phyloP scores from a whole-genome alignment of 2,888 invertebrate genomes.

The Cylloceria caligata region DNA sequence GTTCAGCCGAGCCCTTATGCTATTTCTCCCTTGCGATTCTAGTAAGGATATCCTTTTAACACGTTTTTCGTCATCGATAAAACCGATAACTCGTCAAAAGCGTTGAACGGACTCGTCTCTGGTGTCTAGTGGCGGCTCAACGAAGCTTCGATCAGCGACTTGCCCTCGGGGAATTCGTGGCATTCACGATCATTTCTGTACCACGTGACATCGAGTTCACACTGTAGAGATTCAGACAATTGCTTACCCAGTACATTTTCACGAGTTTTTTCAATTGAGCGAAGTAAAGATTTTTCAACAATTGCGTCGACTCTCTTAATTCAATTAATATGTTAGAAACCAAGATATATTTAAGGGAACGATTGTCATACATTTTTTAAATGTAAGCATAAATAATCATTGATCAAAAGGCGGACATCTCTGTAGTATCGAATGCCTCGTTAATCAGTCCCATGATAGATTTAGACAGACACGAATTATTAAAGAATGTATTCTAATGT shows the following conservation, averaged over 20 bases:
- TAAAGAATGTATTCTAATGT: no score
- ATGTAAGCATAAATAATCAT: no score
- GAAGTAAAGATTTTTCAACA: background rate
- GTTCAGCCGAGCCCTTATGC: background rate
- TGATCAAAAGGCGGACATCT: no score
- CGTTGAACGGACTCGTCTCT: slow-evolving; percentile 9
- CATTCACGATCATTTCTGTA: background rate
- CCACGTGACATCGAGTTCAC: slow-evolving; percentile 8
- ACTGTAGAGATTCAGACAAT: background rate
- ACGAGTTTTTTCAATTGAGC: background rate
- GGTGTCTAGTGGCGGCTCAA: slow-evolving; percentile 5
- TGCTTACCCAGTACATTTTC: background rate
- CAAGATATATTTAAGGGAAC: no score
- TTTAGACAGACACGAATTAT: no score
- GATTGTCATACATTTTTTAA: no score
- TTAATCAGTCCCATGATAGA: no score
- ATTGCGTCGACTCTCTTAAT: no score
- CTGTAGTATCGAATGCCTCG: no score
- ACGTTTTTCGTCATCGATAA: slow-evolving; percentile 4
- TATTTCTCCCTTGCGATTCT: background rate
- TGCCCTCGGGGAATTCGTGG: slow-evolving; percentile 5
- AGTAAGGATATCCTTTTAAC: slow-evolving; percentile 4
- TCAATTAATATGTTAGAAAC: no score
- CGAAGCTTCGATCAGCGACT: slow-evolving; percentile 20
- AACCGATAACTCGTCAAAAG: slow-evolving; percentile 15